These are phyloP conservation scores for Caloenas nicobarica DNA, from an alignment of 2,113 vertebrate genomes.

Conservation along the genomic window DNA sequence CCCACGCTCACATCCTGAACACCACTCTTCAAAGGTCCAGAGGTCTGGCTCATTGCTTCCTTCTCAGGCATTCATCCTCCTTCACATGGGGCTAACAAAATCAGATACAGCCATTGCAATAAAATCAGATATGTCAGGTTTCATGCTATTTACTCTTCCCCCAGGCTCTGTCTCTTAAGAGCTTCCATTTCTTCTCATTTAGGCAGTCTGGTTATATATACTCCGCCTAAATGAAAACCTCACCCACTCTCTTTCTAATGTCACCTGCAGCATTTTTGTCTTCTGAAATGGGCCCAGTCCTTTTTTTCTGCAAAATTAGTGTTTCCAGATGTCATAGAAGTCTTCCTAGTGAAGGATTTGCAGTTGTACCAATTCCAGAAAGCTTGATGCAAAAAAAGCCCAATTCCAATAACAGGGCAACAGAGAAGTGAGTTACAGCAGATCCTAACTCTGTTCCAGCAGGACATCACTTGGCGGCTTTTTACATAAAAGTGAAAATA, in stretches of 20 bases:
- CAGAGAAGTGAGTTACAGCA: not conserved
- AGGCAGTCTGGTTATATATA: not conserved
- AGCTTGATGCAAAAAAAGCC: not conserved
- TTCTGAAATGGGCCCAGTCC: not conserved
- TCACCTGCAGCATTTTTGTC: not conserved
- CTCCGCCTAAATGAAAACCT: not conserved
- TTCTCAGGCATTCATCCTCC: not conserved
- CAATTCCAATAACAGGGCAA: not conserved
- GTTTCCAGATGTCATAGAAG: not conserved
- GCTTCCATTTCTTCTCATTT: not conserved
- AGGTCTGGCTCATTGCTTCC: fast-evolving
- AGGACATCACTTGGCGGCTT: not conserved
- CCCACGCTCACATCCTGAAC: not conserved
- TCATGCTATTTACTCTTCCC: not conserved
- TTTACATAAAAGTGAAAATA: not conserved
- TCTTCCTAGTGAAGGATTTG: not conserved
- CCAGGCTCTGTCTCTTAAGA: not conserved
- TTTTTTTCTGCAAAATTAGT: not conserved
- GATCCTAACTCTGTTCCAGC: not conserved
- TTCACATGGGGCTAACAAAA: not conserved
- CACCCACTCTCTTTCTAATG: not conserved
- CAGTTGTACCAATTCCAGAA: not conserved
- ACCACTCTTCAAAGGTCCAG: fast-evolving
- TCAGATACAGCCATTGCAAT: not conserved
- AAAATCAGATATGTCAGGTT: fast-evolving